Base-by-base conservation (phyloP, 2,888 invertebrate genomes). In the Xiphydria camelus region DNA sequence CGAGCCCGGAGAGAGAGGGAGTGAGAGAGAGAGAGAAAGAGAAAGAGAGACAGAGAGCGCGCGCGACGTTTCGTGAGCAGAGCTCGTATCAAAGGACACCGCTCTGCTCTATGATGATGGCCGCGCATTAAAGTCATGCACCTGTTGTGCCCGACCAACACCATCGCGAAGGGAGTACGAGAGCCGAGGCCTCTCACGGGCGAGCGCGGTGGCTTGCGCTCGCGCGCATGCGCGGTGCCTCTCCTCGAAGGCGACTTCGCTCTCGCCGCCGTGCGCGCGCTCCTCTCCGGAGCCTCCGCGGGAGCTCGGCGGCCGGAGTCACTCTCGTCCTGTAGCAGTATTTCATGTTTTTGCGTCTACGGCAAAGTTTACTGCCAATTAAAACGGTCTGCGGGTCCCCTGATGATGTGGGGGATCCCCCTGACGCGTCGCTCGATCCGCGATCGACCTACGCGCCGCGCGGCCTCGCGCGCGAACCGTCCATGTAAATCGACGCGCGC, bases 311-410 rank as follows among this genome's bases (percentile, higher is more conserved):
- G 33, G 14, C 17, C 18, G 39, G 45, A 55, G 55, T 55, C 55
- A 55, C 58, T 57, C 53, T 50, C 55, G 45, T 54, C 46, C 55
- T 55, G 55, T 55, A 54, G 59, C 54, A 59, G 62, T 64, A 65
- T 63, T 63, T 64, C 62, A 66, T 59, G 63, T 68, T 69, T 69
- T 68, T 70, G 61, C 57, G 55, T 53, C 56, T 53, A 55, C 57
- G 50, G 53, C 62, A 59, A 61, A 63, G 48, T 68, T 68, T 68
- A 66, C 66, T 64, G 64, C 65, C 68, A 68, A 68, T 69, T 68
- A 68, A 64, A 68, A 64, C 61, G 51, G 57, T 58, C 63, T 51
- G 59, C 53, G 52, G 53, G 55, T 45, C 51, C 51, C 46, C 39
- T 41, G 41, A 58, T 49, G 54, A 51, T 48, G 47, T 47, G 37